Percentiles rank a stretch among this genome's conserved stretches.
Evolutionary conservation across 2,888 invertebrate species (phyloP).

Genomic region (Cerceris rybyensis): DNA sequence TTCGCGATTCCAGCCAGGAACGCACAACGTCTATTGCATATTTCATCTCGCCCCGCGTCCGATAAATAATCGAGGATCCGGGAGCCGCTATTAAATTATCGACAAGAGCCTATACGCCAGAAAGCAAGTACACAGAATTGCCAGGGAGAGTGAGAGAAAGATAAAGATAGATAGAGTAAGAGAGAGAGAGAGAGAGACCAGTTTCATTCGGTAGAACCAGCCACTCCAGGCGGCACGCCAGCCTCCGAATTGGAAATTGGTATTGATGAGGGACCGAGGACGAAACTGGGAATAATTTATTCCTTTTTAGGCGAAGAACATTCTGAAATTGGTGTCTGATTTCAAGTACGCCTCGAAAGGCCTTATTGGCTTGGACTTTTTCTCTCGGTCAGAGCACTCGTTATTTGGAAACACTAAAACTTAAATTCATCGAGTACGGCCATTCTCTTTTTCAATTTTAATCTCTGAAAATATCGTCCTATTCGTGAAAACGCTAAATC

Average conservation of each 20-base stretch:
- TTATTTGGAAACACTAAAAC: not conserved
- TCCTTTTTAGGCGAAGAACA: conserved; percentile 36
- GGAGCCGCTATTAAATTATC: conserved; percentile 55
- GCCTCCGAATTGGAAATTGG: conserved; percentile 43
- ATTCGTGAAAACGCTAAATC: too few species aligned
- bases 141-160: too few species aligned
- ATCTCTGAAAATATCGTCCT: too few species aligned
- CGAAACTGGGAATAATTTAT: conserved; percentile 45
- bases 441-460: too few species aligned
- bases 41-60: conserved; percentile 22
- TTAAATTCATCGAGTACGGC: not conserved
- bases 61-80: conserved; percentile 49
- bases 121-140: not conserved
- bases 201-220: conserved; percentile 21
- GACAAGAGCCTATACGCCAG: conserved; percentile 36
- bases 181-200: conserved; percentile 12
- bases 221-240: conserved; percentile 26
- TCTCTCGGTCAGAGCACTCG: not conserved
- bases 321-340: not conserved
- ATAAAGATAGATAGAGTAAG: not conserved
- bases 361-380: not conserved
- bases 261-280: conserved; percentile 40
- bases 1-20: conserved; percentile 6
- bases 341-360: not conserved
- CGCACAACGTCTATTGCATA: conserved; percentile 22